Percentiles rank a stretch among this genome's conserved stretches.
Conservation (phyloP, 2,113 vertebrate species). For the Corapipo altera region DNA sequence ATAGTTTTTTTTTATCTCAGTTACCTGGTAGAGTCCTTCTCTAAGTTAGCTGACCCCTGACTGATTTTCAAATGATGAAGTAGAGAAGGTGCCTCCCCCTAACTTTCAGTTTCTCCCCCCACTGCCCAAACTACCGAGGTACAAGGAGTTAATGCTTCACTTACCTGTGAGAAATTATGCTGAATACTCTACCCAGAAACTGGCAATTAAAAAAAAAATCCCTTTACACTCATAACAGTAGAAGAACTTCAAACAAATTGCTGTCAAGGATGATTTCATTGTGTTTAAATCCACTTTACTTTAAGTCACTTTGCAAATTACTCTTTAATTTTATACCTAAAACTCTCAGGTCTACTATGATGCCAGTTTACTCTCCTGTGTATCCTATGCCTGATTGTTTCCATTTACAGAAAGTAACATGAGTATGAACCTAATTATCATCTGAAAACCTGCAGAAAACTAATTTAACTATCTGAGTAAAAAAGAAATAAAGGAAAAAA, state of each 20-base stretch:
- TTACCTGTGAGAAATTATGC: conserved; percentile 38
- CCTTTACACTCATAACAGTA: conserved; percentile 60
- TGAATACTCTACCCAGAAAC: conserved; percentile 43
- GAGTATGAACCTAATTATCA: not conserved
- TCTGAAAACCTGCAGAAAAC: not conserved
- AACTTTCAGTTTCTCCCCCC: not conserved
- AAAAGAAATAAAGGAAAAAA: not conserved
- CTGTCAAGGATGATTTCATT: conserved; percentile 57
- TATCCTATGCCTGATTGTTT: not conserved
- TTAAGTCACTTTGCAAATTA: conserved; percentile 49
- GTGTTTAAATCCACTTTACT: conserved; percentile 29
- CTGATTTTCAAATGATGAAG: not conserved
- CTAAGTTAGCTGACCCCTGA: not conserved
- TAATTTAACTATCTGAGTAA: not conserved
- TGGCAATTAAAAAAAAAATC: conserved; percentile 23
- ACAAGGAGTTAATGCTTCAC: conserved; percentile 1
- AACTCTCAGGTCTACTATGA: not conserved
- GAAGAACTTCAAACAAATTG: conserved; percentile 46
- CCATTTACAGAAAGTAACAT: not conserved
- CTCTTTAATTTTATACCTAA: conserved; percentile 32
- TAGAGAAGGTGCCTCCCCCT: not conserved
- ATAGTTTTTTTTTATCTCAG: not conserved
- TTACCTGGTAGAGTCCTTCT: not conserved
- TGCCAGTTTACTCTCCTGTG: not conserved
- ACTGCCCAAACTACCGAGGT: not conserved